Base-by-base conservation (phyloP, 2,888 invertebrate genomes). In the Quadroppia sp. region DNA sequence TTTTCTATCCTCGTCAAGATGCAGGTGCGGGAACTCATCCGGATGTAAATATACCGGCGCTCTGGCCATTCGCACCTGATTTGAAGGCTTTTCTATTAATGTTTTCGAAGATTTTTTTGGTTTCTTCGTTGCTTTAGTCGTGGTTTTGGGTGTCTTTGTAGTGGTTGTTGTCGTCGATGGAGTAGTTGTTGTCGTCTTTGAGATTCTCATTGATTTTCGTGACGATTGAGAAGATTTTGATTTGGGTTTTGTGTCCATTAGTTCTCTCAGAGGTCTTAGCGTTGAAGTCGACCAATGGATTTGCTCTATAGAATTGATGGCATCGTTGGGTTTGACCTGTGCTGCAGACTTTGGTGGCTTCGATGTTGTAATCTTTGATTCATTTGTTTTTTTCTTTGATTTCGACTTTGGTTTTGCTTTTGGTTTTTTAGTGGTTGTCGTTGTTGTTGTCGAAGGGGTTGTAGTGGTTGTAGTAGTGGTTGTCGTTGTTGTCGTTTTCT, bases 231-330 rank as follows among this genome's bases (percentile, higher is more conserved):
- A 9, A 23, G 25, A 6, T 15, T 72, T 73, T 13, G 28, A 2
- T 50, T 73, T 70, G 3, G 20, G 30, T 1, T 1, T 70, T 3
- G 25, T 15, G 30, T 74, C 70, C 70, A 70, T 70, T 40, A 74
- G 28, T 59, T 70, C 74, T 53, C 69, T 74, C 53, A 74, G 40
- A 17, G 74, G 74, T 50, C 74, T 20, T 3, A 74, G 36, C 1
- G 74, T 74, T 23, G 74, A 69, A 1, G 74, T 74, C n/a, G 74
- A 74, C 56, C 69, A 56, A 45, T 74, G 74, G n/a, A 70, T 50
- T 20, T 67, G 67, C 6, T 67, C 67, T n/a, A 67, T 23, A 23
- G 67, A 67, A 20, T 67, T 67, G 23, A 67, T 20, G 9, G 67
- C 40, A 23, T 67, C 67, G 23, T 2, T 32, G 1, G 36, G 40